phyloP scores from a whole-genome alignment of 2,797 vertebrate genomes.

The Ctenopoma kingsleyae region DNA sequence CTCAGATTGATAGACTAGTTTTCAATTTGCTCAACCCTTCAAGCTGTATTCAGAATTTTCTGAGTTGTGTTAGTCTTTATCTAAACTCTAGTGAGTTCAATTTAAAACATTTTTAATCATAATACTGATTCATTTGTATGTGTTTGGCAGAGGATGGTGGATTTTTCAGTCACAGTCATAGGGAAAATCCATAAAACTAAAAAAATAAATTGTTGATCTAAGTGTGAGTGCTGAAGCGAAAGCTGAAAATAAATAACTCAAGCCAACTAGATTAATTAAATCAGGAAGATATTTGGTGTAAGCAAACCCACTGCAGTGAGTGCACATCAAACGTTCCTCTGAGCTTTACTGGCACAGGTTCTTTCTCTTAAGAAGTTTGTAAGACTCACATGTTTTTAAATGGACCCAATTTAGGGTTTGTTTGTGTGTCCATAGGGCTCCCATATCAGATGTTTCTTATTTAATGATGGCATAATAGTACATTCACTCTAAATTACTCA shows the following conservation, averaged over 20 bases:
- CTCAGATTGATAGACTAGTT: slow-evolving; percentile 32
- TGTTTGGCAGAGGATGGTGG: slow-evolving; percentile 12
- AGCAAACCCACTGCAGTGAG: slow-evolving; percentile 24
- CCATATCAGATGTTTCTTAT: slow-evolving; percentile 43
- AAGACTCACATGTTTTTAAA: slow-evolving; percentile 31
- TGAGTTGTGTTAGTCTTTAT: slow-evolving; percentile 20
- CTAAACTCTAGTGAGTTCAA: slow-evolving; percentile 8
- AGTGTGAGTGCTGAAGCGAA: slow-evolving; percentile 7
- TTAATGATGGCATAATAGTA: slow-evolving; percentile 53
- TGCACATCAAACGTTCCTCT: slow-evolving; percentile 33
- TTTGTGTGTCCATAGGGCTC: slow-evolving; percentile 45
- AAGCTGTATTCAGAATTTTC: slow-evolving; percentile 17
- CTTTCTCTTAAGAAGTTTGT: slow-evolving; percentile 23
- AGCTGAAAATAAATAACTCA: slow-evolving; percentile 16
- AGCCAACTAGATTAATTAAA: slow-evolving; percentile 40
- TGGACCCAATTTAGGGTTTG: slow-evolving; percentile 39
- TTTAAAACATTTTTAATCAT: slow-evolving; percentile 35
- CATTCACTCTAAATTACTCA: slow-evolving; percentile 43
- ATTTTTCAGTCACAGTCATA: slow-evolving; percentile 20
- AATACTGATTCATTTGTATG: slow-evolving; percentile 8
- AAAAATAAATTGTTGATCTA: slow-evolving; percentile 13
- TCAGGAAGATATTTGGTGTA: slow-evolving; percentile 10
- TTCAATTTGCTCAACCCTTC: slow-evolving; percentile 22
- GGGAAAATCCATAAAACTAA: slow-evolving; percentile 23
- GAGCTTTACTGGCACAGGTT: slow-evolving; percentile 42